Evolutionary conservation across 2,888 invertebrate species (phyloP).

Genomic region (Diaphora mendica): DNA sequence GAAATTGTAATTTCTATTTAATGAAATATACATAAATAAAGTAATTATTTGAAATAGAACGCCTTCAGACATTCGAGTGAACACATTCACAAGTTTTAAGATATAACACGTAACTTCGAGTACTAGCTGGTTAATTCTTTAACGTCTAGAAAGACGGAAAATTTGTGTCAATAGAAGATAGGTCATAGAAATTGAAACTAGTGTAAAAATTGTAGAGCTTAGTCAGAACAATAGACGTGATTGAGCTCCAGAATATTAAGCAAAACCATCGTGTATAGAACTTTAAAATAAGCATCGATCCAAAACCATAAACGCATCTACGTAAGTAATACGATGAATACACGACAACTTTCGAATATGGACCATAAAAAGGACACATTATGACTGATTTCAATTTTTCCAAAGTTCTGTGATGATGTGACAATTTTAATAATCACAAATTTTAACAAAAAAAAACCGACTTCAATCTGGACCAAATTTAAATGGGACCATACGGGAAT

Average conservation of each 20-base stretch:
- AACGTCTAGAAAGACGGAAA: neutral
- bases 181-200: neutral
- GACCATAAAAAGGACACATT: no score
- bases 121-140: neutral
- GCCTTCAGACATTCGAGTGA: neutral
- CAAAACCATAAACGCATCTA: no score
- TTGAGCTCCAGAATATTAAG: neutral
- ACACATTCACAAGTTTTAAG: neutral
- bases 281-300: no score
- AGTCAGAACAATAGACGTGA: neutral
- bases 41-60: constrained; percentile 4
- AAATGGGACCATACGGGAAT: no score
- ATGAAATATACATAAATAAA: constrained; percentile 9
- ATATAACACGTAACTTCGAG: neutral
- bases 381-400: no score
- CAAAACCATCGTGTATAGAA: neutral
- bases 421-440: no score
- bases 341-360: no score
- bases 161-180: neutral
- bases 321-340: no score
- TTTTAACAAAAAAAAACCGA: no score
- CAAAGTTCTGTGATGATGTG: no score
- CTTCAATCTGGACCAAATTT: no score
- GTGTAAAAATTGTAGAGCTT: neutral
- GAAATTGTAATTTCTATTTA: constrained; percentile 14